phyloP scores from a whole-genome alignment of 2,113 vertebrate genomes.

The Sinocyclocheilus maitianheensis region DNA sequence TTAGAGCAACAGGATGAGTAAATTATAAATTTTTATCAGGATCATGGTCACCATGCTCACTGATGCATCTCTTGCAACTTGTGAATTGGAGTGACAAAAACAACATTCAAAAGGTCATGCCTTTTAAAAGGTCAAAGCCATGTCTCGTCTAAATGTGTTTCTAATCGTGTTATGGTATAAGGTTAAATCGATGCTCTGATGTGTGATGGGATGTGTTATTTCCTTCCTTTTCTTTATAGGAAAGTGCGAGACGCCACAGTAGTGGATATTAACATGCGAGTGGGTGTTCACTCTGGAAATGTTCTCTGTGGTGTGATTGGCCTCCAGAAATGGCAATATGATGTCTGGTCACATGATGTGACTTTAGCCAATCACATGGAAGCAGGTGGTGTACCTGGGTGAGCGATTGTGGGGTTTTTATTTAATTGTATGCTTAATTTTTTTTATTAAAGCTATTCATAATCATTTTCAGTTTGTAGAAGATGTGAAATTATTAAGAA shows the following conservation, averaged over 20 bases:
- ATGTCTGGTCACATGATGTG: slow-evolving; percentile 98
- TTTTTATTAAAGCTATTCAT: not conserved
- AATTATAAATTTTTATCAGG: not conserved
- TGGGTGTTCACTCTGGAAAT: slow-evolving; percentile 96
- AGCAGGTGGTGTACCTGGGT: slow-evolving; percentile 96
- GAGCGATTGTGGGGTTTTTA: slow-evolving; percentile 58
- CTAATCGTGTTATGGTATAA: not conserved
- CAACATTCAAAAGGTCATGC: slow-evolving; percentile 9
- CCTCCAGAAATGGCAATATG: slow-evolving; percentile 98
- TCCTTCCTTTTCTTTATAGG: slow-evolving; percentile 67
- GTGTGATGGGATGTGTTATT: not conserved
- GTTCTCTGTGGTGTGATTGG: slow-evolving; percentile 97
- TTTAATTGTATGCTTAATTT: not conserved
- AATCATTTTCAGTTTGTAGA: slow-evolving; percentile 6
- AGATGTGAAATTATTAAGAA: not conserved
- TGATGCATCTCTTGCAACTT: not conserved
- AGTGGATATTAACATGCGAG: slow-evolving; percentile 97
- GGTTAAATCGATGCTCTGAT: slow-evolving; percentile 7
- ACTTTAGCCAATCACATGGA: slow-evolving; percentile 98
- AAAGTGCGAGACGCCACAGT: slow-evolving; percentile 94
- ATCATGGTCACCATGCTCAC: not conserved
- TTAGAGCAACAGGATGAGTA: not conserved
- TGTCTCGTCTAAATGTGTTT: not conserved
- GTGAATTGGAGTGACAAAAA: slow-evolving; percentile 6
- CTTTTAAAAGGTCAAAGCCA: not conserved